A percentile compares a stretch with the other conserved stretches of the same genome.
Evolutionary conservation across 1,140 invertebrate genomes (phyloP).

Genomic region (Drosophila baimaii): DNA sequence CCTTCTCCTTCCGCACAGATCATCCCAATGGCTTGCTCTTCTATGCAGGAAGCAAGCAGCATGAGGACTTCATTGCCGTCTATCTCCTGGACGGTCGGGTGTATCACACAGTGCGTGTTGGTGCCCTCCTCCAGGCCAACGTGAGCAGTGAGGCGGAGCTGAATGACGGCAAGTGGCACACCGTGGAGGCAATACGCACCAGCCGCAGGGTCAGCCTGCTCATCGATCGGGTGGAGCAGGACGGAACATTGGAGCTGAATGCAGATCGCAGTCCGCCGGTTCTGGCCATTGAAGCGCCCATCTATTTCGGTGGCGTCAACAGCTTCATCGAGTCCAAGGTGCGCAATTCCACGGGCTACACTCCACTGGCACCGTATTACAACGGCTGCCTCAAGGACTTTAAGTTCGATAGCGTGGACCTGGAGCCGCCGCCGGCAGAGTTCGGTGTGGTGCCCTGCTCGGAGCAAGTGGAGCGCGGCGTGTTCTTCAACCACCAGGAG

Average conservation of each 20-base stretch:
- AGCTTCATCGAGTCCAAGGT: constrained; percentile 65
- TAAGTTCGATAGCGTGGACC: constrained; percentile 88
- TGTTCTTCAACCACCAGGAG: constrained; percentile 89
- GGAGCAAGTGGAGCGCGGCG: constrained; percentile 92
- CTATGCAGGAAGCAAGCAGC: constrained; percentile 89
- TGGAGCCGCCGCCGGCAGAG: constrained; percentile 86
- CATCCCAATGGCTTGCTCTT: constrained; percentile 92
- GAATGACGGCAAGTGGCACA: constrained; percentile 96
- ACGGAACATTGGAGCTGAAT: constrained; percentile 85
- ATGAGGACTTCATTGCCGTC: constrained; percentile 91
- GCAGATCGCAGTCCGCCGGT: constrained; percentile 85
- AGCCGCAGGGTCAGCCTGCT: constrained; percentile 87
- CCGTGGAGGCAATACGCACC: constrained; percentile 87
- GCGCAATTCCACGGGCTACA: constrained; percentile 42
- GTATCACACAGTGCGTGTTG: constrained; percentile 88
- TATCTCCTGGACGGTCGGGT: constrained; percentile 92
- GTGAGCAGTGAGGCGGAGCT: constrained; percentile 87
- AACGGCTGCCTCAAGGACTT: constrained; percentile 95
- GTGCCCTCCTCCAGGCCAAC: constrained; percentile 88
- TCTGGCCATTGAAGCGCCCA: constrained; percentile 88
- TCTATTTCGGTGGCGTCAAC: constrained; percentile 91
- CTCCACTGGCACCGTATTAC: constrained; percentile 85
- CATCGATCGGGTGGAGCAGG: constrained; percentile 85
- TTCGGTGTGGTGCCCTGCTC: constrained; percentile 91
- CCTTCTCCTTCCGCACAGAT: constrained; percentile 92